Percentiles rank a stretch among this genome's conserved stretches.
These are phyloP conservation scores for Phrynosoma blainvillii DNA, from an alignment of 2,113 vertebrate genomes.

Conservation along the genomic window DNA sequence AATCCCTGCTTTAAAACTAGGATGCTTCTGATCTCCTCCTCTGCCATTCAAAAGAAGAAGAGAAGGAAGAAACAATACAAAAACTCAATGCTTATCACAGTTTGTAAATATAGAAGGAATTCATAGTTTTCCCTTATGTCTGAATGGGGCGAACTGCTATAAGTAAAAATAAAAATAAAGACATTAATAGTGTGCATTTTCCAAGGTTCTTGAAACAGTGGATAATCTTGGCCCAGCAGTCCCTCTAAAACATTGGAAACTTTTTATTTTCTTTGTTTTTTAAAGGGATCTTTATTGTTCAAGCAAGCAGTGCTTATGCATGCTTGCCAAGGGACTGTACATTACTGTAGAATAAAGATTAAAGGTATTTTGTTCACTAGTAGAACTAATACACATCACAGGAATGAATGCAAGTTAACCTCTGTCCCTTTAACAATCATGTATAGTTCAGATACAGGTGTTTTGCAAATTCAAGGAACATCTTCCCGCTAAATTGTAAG, in stretches of 20 bases:
- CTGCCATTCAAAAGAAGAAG: too few species aligned
- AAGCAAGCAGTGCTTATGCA: neutral
- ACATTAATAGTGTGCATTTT: neutral
- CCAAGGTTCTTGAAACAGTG: neutral
- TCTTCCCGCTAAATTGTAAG: slow-evolving; percentile 6
- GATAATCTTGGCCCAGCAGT: neutral
- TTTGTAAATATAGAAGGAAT: neutral
- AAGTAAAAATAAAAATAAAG: neutral
- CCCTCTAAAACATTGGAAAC: neutral
- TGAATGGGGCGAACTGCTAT: neutral
- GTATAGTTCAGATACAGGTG: neutral
- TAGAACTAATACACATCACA: neutral
- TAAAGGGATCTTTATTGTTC: neutral
- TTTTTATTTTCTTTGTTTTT: neutral
- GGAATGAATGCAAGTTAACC: neutral
- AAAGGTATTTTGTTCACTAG: neutral
- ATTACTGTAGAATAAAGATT: neutral
- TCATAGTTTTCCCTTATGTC: neutral
- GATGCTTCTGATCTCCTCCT: too few species aligned
- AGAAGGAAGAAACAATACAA: too few species aligned
- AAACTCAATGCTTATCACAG: neutral
- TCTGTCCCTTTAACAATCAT: neutral
- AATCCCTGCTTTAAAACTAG: too few species aligned
- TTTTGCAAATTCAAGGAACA: neutral
- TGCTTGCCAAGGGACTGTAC: too few species aligned